Evolutionary conservation across 1,140 invertebrate species (phyloP), one percentile per base, ranked within the genome.

Genomic region (Mactra quadrangularis): DNA sequence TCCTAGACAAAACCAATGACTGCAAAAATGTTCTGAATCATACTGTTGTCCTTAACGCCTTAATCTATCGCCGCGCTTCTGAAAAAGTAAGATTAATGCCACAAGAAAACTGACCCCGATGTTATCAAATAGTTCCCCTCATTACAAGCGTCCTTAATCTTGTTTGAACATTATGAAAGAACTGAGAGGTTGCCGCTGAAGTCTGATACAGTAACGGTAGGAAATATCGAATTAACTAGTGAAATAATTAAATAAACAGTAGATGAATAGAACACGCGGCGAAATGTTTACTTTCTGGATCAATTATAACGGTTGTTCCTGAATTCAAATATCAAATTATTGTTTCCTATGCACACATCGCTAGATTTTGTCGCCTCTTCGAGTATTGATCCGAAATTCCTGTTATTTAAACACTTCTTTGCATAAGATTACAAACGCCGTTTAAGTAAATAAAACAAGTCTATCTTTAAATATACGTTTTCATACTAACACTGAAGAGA

Each of bases 161-260:
- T 41, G 15, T 6, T 15, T 41, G 47, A 47, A 68, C 64, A 68
- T 68, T 29, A 68, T 25, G n/a, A n/a, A 52, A 25, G 25, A 15
- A 22, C 7, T 19, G 19, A 19, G 17, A 27, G 52, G 25, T 27
- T 7, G 52, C 19, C n/a, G 45, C 47, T 33, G 64, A 3, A 2
- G 19, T 68, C 22, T 50, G 45, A 31, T 68, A 50, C 64, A 68
- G 11, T 68, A 29, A 38, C 41, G 64, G 29, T 68, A 50, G 45
- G 13, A 50, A 50, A 22, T 68, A 68, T 50, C 41, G 45, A 68
- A 50, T 68, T 68, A 25, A n/a, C 64, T 31, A 68, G 64, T 68
- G 45, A 41, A 68, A 68, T 68, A 68, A 68, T 68, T 68, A 68
- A 68, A 68, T 68, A 68, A 68, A 68, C 45, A 68, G 38, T 52